phyloP scores from a whole-genome alignment of 2,113 vertebrate species.

The Phrynocephalus versicolor region DNA sequence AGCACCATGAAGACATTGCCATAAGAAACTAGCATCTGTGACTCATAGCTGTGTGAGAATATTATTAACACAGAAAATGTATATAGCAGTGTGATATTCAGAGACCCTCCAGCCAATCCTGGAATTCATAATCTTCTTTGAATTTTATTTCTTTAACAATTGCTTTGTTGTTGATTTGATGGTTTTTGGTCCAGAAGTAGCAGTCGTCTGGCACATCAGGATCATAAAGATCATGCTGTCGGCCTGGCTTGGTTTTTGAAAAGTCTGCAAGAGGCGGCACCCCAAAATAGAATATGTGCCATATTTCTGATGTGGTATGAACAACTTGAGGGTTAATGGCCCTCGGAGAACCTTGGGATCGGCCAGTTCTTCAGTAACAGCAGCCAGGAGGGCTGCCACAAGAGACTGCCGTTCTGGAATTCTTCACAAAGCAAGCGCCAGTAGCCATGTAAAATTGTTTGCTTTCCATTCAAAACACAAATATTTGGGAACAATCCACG shows the following conservation, averaged over 20 bases:
- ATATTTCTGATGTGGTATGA: not conserved
- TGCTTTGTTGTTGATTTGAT: not conserved
- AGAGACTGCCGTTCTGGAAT: conserved; percentile 55
- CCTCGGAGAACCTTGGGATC: conserved; percentile 31
- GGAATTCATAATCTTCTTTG: not conserved
- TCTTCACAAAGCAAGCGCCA: conserved; percentile 56
- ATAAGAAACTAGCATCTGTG: too few species aligned
- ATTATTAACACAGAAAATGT: not conserved
- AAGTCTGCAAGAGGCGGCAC: not conserved
- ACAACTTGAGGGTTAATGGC: not conserved
- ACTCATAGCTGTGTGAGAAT: not conserved
- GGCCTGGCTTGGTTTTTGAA: not conserved
- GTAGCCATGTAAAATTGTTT: conserved; percentile 65
- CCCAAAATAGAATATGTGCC: not conserved
- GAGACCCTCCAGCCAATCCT: too few species aligned
- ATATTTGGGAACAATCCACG: conserved; percentile 65
- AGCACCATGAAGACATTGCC: not conserved
- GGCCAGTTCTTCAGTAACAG: conserved; percentile 50
- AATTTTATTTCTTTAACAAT: not conserved
- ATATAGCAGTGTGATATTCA: not conserved
- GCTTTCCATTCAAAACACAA: conserved; percentile 67
- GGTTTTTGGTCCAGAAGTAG: not conserved
- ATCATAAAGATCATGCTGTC: not conserved
- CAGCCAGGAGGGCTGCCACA: conserved; percentile 46
- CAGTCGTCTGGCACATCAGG: not conserved